phyloP scores from a whole-genome alignment of 2,113 vertebrate genomes.

The Kryptolebias marmoratus region DNA sequence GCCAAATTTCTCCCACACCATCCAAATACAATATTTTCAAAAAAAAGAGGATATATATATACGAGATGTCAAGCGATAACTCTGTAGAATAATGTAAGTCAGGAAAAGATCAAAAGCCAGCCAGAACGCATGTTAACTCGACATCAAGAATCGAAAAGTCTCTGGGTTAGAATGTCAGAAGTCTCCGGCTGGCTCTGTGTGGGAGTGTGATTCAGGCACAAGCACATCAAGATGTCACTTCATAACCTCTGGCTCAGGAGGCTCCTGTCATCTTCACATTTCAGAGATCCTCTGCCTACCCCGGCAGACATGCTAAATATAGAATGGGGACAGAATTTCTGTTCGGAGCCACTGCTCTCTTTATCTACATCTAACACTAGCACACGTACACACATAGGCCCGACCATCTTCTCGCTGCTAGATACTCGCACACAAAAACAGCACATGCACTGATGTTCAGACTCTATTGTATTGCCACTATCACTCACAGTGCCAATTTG shows the following conservation, averaged over 20 bases:
- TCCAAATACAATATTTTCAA: slow-evolving; percentile 29
- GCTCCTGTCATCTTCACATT: slow-evolving; percentile 81
- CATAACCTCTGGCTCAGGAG: slow-evolving; percentile 78
- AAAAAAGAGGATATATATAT: slow-evolving; percentile 15
- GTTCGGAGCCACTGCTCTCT: slow-evolving; percentile 68
- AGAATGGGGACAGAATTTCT: slow-evolving; percentile 75
- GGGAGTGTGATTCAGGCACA: slow-evolving; percentile 70
- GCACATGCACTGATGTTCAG: not conserved
- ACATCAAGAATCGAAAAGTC: slow-evolving; percentile 61
- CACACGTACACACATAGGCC: slow-evolving; percentile 17
- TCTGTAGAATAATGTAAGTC: slow-evolving; percentile 16
- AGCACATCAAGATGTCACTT: slow-evolving; percentile 80
- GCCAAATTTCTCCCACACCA: slow-evolving; percentile 29
- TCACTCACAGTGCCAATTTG: not conserved
- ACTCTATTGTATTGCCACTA: not conserved
- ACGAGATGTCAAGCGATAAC: not conserved
- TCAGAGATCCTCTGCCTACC: slow-evolving; percentile 75
- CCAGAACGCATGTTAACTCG: slow-evolving; percentile 60
- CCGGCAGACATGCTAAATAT: slow-evolving; percentile 80
- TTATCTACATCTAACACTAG: slow-evolving; percentile 66
- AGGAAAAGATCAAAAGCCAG: slow-evolving; percentile 51
- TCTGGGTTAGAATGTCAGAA: slow-evolving; percentile 61
- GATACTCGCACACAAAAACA: not conserved
- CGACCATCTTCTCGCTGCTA: slow-evolving; percentile 24
- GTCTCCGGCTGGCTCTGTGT: slow-evolving; percentile 55